Conservation (phyloP, 2,888 invertebrate genomes). For the Xylota segnis region DNA sequence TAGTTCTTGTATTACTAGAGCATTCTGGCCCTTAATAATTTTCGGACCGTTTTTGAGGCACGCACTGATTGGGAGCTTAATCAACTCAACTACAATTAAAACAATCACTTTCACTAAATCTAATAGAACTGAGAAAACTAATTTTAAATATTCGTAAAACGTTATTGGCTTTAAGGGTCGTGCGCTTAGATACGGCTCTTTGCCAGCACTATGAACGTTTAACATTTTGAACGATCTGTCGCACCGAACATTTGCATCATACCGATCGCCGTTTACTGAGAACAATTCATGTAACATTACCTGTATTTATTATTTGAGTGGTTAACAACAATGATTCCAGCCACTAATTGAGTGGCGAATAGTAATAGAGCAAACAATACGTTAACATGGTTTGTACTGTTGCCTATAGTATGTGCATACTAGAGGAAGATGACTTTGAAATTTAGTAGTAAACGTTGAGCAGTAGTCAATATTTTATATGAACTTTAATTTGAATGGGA, state of each 20-base stretch:
- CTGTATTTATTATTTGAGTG: slow-evolving; percentile 43
- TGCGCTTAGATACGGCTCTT: slow-evolving; percentile 63
- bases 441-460: not conserved
- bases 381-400: not conserved
- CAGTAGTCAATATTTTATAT: not conserved
- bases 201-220: slow-evolving; percentile 74
- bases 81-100: slow-evolving; percentile 18
- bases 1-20: slow-evolving; percentile 42
- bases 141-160: slow-evolving; percentile 28
- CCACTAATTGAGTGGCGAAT: not conserved
- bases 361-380: not conserved
- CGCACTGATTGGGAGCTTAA: slow-evolving; percentile 9
- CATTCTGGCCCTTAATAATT: slow-evolving; percentile 38
- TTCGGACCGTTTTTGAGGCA: slow-evolving; percentile 18
- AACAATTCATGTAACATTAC: not conserved
- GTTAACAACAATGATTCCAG: not conserved
- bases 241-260: slow-evolving; percentile 9
- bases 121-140: slow-evolving; percentile 13
- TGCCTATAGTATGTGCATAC: not conserved
- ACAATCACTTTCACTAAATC: slow-evolving; percentile 51
- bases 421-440: too few species aligned
- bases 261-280: slow-evolving; percentile 38
- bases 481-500: too few species aligned
- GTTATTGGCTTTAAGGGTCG: slow-evolving; percentile 29
- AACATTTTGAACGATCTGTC: slow-evolving; percentile 51